A percentile compares a stretch with the other conserved stretches of the same genome.
Evolutionary conservation across 2,888 invertebrate species (phyloP).

Genomic region (Diarsia brunnea): DNA sequence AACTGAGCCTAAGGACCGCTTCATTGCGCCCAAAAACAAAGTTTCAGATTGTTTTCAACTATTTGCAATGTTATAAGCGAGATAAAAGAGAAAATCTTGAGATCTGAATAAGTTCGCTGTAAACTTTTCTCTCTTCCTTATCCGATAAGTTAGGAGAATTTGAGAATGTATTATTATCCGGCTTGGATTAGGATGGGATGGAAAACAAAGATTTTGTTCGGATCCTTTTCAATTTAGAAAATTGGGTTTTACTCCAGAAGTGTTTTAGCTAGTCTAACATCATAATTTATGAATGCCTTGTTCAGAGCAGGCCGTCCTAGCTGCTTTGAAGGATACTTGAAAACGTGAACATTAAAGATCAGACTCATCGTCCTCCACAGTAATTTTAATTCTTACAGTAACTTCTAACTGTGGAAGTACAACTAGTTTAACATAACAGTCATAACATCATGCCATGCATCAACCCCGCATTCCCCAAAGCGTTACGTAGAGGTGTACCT

Average conservation of each 20-base stretch:
- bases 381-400: neutral
- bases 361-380: neutral
- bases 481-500: no score
- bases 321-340: neutral
- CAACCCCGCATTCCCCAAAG: no score
- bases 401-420: neutral
- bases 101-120: constrained; percentile 28
- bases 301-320: no score
- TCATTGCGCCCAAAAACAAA: constrained; percentile 52
- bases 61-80: constrained; percentile 54
- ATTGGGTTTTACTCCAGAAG: neutral
- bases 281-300: neutral
- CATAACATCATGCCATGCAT: no score
- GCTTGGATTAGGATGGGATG: neutral
- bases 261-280: neutral
- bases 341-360: neutral
- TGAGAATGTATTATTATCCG: constrained; percentile 30
- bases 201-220: constrained; percentile 26
- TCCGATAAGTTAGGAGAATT: constrained; percentile 35
- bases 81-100: constrained; percentile 56
- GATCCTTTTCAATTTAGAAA: constrained; percentile 23
- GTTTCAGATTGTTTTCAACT: constrained; percentile 58
- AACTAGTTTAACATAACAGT: neutral
- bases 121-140: constrained; percentile 34
- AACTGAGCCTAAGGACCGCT: constrained; percentile 13